phyloP scores from a whole-genome alignment of 2,797 vertebrate species.

The Scomberomorus guttatus region DNA sequence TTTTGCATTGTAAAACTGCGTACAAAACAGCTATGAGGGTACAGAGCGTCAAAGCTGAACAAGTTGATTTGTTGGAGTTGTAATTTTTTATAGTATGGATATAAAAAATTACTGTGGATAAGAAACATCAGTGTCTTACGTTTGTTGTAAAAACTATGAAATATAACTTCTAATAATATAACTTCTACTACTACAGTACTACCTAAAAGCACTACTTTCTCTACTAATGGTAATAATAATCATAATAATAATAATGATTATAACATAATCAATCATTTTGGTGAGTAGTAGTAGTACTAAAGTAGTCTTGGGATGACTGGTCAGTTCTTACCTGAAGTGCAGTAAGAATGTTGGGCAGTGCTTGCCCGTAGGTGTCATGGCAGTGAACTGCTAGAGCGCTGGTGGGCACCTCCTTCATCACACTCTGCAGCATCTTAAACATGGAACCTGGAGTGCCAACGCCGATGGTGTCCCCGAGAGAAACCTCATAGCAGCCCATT shows the following conservation, averaged over 20 bases:
- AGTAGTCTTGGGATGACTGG: background rate
- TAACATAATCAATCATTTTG: background rate
- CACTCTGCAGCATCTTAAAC: constrained; percentile 90
- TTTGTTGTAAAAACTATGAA: background rate
- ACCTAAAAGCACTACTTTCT: background rate
- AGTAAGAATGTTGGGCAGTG: constrained; percentile 94
- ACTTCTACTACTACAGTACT: background rate
- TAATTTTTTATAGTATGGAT: no score
- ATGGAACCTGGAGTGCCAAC: constrained; percentile 94
- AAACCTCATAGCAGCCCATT: constrained; percentile 96
- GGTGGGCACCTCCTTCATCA: constrained; percentile 92
- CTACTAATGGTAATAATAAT: background rate
- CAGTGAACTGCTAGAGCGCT: constrained; percentile 93
- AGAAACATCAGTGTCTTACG: no score
- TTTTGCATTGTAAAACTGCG: background rate
- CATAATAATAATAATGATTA: background rate
- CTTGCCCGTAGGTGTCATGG: constrained; percentile 97
- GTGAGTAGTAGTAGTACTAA: background rate
- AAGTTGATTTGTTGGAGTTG: background rate
- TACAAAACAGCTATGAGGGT: background rate
- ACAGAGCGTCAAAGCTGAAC: background rate
- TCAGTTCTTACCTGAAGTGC: constrained; percentile 92
- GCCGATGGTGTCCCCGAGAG: constrained; percentile 94
- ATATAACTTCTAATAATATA: no score
- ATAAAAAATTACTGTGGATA: no score